A percentile compares a stretch with the other conserved stretches of the same genome.
These are phyloP conservation scores for Spatulosminthurus flaviceps DNA, from an alignment of 2,888 invertebrate genomes.

Conservation along the genomic window DNA sequence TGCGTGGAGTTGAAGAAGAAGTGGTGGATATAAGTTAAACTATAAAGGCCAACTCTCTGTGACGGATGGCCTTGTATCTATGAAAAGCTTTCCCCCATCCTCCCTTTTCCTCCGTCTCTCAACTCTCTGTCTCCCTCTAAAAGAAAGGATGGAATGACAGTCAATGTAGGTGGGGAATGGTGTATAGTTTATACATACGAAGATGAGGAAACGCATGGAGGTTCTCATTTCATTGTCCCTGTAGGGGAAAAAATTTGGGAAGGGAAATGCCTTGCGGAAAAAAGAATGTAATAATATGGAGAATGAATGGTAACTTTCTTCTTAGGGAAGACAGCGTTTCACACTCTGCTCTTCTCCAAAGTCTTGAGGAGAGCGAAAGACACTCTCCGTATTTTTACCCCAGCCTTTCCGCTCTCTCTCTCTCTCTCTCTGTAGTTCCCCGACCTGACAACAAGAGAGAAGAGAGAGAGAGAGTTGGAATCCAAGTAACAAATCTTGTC, in stretches of 20 bases:
- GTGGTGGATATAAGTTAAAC: too few relatives aligned
- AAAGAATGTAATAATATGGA: constrained; percentile 23
- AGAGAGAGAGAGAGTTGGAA: constrained; percentile 7
- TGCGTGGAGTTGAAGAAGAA: not conserved
- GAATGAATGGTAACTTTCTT: constrained; percentile 26
- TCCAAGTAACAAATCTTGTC: constrained; percentile 27
- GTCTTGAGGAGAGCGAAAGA: not conserved
- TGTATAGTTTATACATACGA: not conserved
- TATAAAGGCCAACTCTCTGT: too few relatives aligned
- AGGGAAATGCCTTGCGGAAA: not conserved
- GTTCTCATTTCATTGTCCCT: constrained; percentile 17
- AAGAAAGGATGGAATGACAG: not conserved
- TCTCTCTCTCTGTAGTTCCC: too few relatives aligned
- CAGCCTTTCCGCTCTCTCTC: too few relatives aligned
- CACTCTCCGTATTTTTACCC: not conserved
- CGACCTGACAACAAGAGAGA: constrained; percentile 3
- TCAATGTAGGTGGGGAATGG: not conserved
- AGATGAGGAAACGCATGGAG: not conserved
- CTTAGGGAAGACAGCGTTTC: not conserved
- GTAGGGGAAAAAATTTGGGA: too few relatives aligned
- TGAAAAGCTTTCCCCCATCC: too few relatives aligned
- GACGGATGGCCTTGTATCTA: not conserved
- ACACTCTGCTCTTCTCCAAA: not conserved
- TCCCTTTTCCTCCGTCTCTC: constrained; percentile 4
- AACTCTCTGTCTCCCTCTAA: not conserved